Base-by-base conservation (phyloP, 2,113 vertebrate genomes). In the Clinocottus analis region DNA sequence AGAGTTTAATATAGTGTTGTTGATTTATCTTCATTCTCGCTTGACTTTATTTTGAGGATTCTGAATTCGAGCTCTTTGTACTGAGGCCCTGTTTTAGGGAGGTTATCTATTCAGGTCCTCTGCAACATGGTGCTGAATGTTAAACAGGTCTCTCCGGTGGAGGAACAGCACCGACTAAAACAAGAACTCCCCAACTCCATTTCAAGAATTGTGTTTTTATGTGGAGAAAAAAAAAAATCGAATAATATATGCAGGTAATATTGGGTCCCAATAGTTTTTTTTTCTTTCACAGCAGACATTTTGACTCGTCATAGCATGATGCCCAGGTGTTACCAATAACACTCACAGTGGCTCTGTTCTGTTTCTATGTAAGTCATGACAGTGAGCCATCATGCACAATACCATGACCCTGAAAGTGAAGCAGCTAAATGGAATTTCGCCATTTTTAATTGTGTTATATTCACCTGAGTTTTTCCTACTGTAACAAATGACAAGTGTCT, bases 51-150 rank as follows among this genome's bases (percentile, higher is more conserved):
- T 73, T 21, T 51, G 0, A 72, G 55, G 60, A 49, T 70, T 62
- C n/a, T 59, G 16, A 64, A 14, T 65, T 17, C 10, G 21, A 61
- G 56, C 7, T 43, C 27, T 33, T 39, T 16, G 19, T 8, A 60
- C 75, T 39, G 29, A 14, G 64, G 62, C 7, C 25, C 47, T 31
- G 17, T 70, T 71, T 79, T 21, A 71, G n/a, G 49, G 14, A 17
- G 65, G 29, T 58, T 68, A 41, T 79, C 37, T 74, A 66, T 23
- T 85, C 56, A 85, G 10, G n/a, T 64, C 53, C 31, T 64, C 68
- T 77, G 55, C 74, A 39, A 59, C 79, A 66, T 86, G 84, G 67
- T 86, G 81, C 79, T 87, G 83, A 78, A 84, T 88, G 41, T 75
- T 80, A 86, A 87, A 77, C 68, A 82, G 73, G 33, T 72, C 16